Conservation (phyloP, 2,888 invertebrate genomes). For the Sinopyrophorus schimmeli region DNA sequence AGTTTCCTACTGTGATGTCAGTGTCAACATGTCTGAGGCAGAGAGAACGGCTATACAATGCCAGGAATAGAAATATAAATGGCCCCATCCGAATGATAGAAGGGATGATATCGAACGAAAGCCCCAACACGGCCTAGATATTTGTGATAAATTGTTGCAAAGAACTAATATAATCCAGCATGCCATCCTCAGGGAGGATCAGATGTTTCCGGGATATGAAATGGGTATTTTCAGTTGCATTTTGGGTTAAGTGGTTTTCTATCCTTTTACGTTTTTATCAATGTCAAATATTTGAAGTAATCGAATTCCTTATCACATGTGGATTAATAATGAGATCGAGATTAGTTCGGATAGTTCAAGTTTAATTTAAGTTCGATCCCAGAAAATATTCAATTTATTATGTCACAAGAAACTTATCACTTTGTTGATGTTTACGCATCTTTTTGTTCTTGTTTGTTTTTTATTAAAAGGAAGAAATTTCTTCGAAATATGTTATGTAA, state of each 20-base stretch:
- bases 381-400: no score
- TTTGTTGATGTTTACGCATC: no score
- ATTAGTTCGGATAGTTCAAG: not conserved
- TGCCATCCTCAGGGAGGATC: slow-evolving; percentile 43
- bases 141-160: slow-evolving; percentile 44
- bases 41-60: slow-evolving; percentile 29
- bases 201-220: slow-evolving; percentile 41
- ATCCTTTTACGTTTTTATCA: slow-evolving; percentile 45
- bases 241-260: slow-evolving; percentile 47
- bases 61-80: slow-evolving; percentile 37
- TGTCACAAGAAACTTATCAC: no score
- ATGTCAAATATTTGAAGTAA: slow-evolving; percentile 38
- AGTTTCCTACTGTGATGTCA: slow-evolving; percentile 26
- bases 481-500: no score
- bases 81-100: slow-evolving; percentile 39
- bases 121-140: slow-evolving; percentile 40
- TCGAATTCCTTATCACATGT: slow-evolving; percentile 7
- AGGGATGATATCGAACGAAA: slow-evolving; percentile 40
- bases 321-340: not conserved
- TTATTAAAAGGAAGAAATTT: no score
- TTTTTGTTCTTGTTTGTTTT: no score
- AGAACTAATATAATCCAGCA: slow-evolving; percentile 43
- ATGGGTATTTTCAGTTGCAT: slow-evolving; percentile 37
- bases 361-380: no score
- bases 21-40: slow-evolving; percentile 32